These are phyloP conservation scores for Eumacrocentrus americanus DNA, from an alignment of 2,888 invertebrate genomes.

Conservation along the genomic window DNA sequence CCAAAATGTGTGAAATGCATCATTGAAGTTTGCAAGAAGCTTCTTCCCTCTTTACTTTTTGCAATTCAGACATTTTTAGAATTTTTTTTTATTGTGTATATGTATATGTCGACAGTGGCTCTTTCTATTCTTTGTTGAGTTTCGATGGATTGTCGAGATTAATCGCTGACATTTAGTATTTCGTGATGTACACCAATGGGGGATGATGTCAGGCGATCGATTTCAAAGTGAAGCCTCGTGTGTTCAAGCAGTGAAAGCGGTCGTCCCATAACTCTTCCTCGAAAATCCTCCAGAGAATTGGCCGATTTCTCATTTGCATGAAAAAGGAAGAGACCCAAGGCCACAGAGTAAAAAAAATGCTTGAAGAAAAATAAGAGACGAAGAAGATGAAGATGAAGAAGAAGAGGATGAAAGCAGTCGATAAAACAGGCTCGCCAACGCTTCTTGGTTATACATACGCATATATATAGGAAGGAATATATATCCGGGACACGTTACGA, in stretches of 20 bases:
- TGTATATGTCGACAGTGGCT: no score
- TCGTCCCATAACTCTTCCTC: constrained; percentile 20
- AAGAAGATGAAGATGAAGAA: not conserved
- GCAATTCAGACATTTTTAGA: not conserved
- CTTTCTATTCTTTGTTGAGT: no score
- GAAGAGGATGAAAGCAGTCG: constrained; percentile 10
- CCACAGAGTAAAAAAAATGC: constrained; percentile 12
- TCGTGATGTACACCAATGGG: no score
- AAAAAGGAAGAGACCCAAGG: constrained; percentile 23
- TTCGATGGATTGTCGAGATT: no score
- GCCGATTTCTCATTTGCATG: constrained; percentile 26
- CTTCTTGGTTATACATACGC: not conserved
- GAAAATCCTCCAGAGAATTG: constrained; percentile 17
- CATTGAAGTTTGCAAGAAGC: constrained; percentile 21
- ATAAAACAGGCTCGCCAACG: constrained; percentile 23
- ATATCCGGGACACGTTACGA: not conserved
- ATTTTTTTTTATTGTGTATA: not conserved
- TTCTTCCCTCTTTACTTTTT: not conserved
- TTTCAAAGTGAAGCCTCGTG: constrained; percentile 9
- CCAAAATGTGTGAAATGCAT: constrained; percentile 47
- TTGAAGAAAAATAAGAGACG: constrained; percentile 14
- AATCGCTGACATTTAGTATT: no score
- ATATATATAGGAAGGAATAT: not conserved
- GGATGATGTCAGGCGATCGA: constrained; percentile 6
- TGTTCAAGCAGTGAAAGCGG: constrained; percentile 22